Evolutionary conservation across 2,888 invertebrate species (phyloP), one percentile per base, ranked within the genome.

Genomic region (Eupithecia centaureata): DNA sequence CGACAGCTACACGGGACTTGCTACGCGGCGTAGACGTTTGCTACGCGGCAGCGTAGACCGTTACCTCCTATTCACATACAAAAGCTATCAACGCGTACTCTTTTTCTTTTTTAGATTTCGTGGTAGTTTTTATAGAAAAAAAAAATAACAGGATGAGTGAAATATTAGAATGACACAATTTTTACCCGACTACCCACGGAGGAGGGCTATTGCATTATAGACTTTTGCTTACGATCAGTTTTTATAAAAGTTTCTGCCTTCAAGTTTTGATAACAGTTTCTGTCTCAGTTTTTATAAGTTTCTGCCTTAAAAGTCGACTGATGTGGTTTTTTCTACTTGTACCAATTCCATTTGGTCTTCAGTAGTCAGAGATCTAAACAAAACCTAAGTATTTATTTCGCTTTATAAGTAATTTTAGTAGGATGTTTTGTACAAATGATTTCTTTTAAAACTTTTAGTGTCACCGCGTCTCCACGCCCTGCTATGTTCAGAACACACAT

Each of bases 401-500:
- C 18, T n/a, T 38, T n/a, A 32, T 8, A 8, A 32, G 5, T 0
- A 35, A n/a, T n/a, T n/a, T 35, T 8, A 51, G 25, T 51, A 51
- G 12, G 5, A 12, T 51, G 7, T 51, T 38, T 38, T n/a, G 2
- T 42, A 8, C 18, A 47, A 27, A 15, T 51, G 15, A 27, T 27
- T 15, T 52, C 15, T 27, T 1, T n/a, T 10, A 15, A 18, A n/a
- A 32, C 10, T 58, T 33, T 28, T 65, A 15, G 35, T 1, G 54
- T 47, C 5, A 63, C n/a, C 57, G 8, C 83, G 67, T 35, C 88
- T 92, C 92, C 78, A 86, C 64, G 7, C 56, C 63, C 8, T 4
- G 47, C 79, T 33, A 38, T 86, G 82, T 86, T 76, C 89, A 71
- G 79, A 86, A 91, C 92, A 92, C 91, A 92, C 92, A 93, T 90